phyloP scores from a whole-genome alignment of 2,888 invertebrate species.

The Notodonta ziczac region DNA sequence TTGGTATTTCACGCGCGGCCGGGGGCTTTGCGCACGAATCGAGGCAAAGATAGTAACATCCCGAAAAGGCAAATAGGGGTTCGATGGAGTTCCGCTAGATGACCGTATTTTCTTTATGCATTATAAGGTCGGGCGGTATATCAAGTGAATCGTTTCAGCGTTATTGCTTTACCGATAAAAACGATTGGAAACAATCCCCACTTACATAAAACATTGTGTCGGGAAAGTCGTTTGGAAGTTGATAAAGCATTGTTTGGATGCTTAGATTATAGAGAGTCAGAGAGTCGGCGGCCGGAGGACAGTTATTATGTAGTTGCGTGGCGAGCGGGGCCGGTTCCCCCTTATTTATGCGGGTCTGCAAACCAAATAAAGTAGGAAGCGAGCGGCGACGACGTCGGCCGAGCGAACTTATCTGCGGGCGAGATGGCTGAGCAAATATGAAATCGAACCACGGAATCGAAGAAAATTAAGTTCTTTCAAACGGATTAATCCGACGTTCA shows the following conservation, averaged over 20 bases:
- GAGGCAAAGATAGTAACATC: conserved; percentile 78
- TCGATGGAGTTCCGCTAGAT: conserved; percentile 71
- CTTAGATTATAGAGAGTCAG: conserved; percentile 49
- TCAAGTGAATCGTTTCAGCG: conserved; percentile 67
- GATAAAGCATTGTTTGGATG: conserved; percentile 59
- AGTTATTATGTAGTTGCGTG: conserved; percentile 56
- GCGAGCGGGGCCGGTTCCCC: conserved; percentile 53
- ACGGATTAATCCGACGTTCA: conserved; percentile 46
- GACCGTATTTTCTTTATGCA: conserved; percentile 77
- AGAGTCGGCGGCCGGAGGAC: conserved; percentile 40
- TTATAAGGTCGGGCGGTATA: conserved; percentile 71
- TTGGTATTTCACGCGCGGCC: conserved; percentile 82
- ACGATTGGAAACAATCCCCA: conserved; percentile 67
- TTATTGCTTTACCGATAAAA: conserved; percentile 70
- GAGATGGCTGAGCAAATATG: conserved; percentile 69
- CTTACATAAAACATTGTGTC: conserved; percentile 64
- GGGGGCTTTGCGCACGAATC: conserved; percentile 76
- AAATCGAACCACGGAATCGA: conserved; percentile 59
- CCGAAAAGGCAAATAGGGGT: conserved; percentile 80
- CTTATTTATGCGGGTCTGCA: conserved; percentile 79
- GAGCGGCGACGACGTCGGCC: conserved; percentile 59
- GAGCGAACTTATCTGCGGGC: conserved; percentile 76
- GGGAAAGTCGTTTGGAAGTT: conserved; percentile 46
- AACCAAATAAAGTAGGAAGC: conserved; percentile 73
- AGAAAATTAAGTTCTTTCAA: conserved; percentile 57